phyloP scores from a whole-genome alignment of 1,140 invertebrate species.

The Caenorhabditis tropicalis region DNA sequence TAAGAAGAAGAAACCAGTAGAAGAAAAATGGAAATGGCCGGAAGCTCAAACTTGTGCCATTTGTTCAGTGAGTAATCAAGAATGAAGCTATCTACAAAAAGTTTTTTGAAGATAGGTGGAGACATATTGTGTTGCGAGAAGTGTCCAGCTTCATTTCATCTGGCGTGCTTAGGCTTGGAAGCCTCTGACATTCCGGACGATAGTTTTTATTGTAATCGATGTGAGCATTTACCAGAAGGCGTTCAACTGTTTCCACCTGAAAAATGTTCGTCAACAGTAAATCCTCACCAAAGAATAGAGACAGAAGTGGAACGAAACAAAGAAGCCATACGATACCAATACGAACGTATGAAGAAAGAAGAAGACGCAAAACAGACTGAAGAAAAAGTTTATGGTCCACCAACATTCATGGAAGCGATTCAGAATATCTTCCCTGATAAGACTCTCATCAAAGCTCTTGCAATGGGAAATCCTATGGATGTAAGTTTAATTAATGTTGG shows the following conservation, averaged over 20 bases:
- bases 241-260: background rate
- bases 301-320: background rate
- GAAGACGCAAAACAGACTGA: background rate
- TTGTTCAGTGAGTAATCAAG: background rate
- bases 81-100: background rate
- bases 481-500: background rate
- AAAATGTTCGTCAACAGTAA: background rate
- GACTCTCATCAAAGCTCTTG: background rate
- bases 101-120: conserved; percentile 84
- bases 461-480: conserved; percentile 11
- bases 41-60: background rate
- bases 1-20: background rate
- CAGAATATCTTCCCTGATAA: background rate
- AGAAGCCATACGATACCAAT: background rate
- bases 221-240: conserved; percentile 31
- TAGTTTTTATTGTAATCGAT: conserved; percentile 55
- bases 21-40: conserved; percentile 18
- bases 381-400: background rate
- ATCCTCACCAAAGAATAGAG: background rate
- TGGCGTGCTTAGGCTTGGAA: conserved; percentile 77
- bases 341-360: background rate
- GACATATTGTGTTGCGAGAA: conserved; percentile 93
- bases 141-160: conserved; percentile 91
- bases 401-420: conserved; percentile 59
- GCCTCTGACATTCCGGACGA: conserved; percentile 48